These are phyloP conservation scores for Aelia acuminata DNA, from an alignment of 2,888 invertebrate genomes.

Conservation along the genomic window DNA sequence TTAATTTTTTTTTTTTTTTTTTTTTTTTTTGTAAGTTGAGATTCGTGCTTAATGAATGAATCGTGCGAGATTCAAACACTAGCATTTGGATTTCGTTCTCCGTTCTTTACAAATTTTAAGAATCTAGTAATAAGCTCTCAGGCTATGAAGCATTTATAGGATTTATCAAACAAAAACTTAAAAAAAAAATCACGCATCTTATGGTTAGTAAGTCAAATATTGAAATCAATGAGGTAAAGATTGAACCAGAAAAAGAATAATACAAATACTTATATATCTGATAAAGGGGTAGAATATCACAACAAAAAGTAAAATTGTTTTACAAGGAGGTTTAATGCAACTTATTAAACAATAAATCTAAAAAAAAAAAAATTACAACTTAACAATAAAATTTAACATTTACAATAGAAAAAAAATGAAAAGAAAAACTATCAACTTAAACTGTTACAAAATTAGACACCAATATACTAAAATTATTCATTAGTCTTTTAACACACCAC, in stretches of 20 bases:
- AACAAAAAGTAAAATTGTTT: background rate
- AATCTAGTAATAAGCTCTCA: too few species aligned
- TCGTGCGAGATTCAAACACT: too few species aligned
- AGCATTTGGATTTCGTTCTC: too few species aligned
- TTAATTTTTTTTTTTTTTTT: too few species aligned
- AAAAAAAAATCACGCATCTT: too few species aligned
- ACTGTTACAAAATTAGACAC: background rate
- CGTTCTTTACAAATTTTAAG: too few species aligned
- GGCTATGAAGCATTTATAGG: too few species aligned
- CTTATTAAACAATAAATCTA: background rate
- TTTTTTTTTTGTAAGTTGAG: too few species aligned
- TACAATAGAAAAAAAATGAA: background rate
- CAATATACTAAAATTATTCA: background rate
- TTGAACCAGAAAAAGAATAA: background rate
- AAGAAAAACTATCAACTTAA: background rate
- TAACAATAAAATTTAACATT: slow-evolving; percentile 14
- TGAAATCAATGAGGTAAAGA: background rate
- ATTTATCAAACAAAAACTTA: too few species aligned
- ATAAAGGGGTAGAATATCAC: background rate
- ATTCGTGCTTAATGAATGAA: too few species aligned
- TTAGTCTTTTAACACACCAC: background rate
- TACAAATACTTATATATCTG: background rate
- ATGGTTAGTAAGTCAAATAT: background rate
- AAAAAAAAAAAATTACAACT: slow-evolving; percentile 6
- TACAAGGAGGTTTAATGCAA: background rate